Percentiles rank a stretch among this genome's conserved stretches.
These are phyloP conservation scores for Tribolium madens DNA, from an alignment of 1,140 invertebrate species.

Conservation along the genomic window DNA sequence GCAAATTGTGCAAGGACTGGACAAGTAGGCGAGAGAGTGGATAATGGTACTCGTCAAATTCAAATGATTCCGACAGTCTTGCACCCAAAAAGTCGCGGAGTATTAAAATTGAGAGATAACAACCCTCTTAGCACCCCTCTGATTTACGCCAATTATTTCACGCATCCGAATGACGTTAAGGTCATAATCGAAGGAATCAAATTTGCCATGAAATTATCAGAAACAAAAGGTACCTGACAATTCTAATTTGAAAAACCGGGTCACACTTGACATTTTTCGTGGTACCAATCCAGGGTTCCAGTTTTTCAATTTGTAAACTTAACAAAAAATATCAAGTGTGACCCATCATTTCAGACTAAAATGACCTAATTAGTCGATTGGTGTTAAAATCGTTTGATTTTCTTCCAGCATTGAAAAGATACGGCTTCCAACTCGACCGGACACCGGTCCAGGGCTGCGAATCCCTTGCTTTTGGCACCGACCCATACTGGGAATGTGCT, in stretches of 20 bases:
- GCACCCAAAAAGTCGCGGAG: slow-evolving; percentile 86
- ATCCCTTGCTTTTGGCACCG: slow-evolving; percentile 78
- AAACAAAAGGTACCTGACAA: slow-evolving; percentile 70
- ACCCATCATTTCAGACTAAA: no score
- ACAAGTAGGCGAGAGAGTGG: slow-evolving; percentile 82
- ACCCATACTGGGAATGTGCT: slow-evolving; percentile 87
- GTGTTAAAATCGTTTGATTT: neutral
- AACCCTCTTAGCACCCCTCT: slow-evolving; percentile 79
- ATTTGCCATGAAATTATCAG: slow-evolving; percentile 79
- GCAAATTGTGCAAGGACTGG: slow-evolving; percentile 86
- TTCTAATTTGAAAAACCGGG: neutral
- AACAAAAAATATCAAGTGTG: no score
- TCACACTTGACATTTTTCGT: no score
- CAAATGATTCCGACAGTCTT: slow-evolving; percentile 76
- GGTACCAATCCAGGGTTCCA: no score
- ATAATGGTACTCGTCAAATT: slow-evolving; percentile 71
- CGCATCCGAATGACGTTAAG: slow-evolving; percentile 76
- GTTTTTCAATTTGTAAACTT: no score
- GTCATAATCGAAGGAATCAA: slow-evolving; percentile 83
- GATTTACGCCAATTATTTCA: slow-evolving; percentile 86
- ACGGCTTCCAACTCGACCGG: slow-evolving; percentile 77
- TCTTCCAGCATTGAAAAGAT: slow-evolving; percentile 71
- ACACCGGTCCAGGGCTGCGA: slow-evolving; percentile 81
- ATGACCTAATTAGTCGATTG: no score
- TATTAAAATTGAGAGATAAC: slow-evolving; percentile 74